A percentile compares a stretch with the other conserved stretches of the same genome.
These are phyloP conservation scores for Malurus splendens DNA, from an alignment of 2,797 vertebrate genomes.

Conservation along the genomic window DNA sequence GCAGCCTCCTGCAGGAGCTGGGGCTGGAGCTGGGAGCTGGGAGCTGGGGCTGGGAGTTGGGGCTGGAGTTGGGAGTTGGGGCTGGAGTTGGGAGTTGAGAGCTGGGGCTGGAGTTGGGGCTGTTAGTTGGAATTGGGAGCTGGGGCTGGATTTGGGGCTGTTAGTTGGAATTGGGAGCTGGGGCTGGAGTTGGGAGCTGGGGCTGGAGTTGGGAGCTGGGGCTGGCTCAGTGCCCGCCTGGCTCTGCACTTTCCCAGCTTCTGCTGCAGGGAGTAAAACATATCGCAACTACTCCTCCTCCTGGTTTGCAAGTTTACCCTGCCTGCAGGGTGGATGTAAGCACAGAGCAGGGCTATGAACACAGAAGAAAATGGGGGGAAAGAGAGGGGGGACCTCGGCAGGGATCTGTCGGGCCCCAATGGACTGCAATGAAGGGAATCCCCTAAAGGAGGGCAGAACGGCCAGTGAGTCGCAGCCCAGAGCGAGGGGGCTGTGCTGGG, in stretches of 20 bases:
- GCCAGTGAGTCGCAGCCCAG: neutral
- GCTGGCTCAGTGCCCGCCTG: accelerated
- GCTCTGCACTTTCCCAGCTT: neutral
- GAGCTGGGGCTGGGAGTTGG: too few relatives aligned
- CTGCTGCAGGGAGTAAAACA: neutral
- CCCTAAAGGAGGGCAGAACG: accelerated
- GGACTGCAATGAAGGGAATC: neutral
- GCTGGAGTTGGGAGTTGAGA: neutral
- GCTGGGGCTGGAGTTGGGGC: neutral
- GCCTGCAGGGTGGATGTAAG: neutral
- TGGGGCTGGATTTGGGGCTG: neutral
- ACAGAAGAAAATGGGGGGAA: neutral
- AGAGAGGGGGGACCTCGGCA: neutral
- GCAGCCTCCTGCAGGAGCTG: neutral
- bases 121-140: neutral
- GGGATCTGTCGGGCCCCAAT: accelerated
- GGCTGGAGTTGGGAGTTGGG: neutral
- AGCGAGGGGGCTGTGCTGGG: neutral
- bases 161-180: neutral
- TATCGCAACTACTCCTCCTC: neutral
- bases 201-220: neutral
- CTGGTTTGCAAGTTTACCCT: neutral
- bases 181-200: neutral
- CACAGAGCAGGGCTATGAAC: neutral
- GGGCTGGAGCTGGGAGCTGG: too few relatives aligned